phyloP scores from a whole-genome alignment of 2,888 invertebrate genomes.

The Odontocolon sp. region DNA sequence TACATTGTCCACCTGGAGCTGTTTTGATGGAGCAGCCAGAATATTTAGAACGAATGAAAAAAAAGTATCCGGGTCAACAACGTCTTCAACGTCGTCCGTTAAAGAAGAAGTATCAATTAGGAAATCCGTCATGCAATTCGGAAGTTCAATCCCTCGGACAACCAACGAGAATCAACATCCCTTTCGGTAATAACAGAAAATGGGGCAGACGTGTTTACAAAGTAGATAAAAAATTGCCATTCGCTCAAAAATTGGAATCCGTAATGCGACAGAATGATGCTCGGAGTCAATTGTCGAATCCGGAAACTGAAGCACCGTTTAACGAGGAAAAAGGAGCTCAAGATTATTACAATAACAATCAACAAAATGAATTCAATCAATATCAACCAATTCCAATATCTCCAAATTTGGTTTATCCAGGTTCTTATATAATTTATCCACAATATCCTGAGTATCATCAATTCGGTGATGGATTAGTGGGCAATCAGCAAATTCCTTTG shows the following conservation, averaged over 20 bases:
- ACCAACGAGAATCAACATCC: slow-evolving; percentile 63
- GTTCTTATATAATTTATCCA: slow-evolving; percentile 3
- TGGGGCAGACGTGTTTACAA: slow-evolving; percentile 55
- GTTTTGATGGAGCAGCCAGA: neutral
- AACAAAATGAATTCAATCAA: neutral
- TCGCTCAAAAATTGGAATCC: neutral
- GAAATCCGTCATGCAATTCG: neutral
- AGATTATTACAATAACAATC: neutral
- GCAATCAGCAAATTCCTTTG: neutral
- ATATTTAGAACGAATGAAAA: neutral
- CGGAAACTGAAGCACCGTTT: neutral
- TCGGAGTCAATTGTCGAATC: neutral
- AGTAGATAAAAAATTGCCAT: slow-evolving; percentile 38
- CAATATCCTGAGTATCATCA: slow-evolving; percentile 9
- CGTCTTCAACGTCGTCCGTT: neutral
- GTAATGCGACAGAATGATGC: neutral
- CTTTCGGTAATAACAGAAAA: slow-evolving; percentile 59
- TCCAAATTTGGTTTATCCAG: neutral
- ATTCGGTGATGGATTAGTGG: neutral
- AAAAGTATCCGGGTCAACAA: neutral
- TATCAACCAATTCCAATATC: slow-evolving; percentile 10
- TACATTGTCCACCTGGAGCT: neutral
- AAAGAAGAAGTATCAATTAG: neutral
- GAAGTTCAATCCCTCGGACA: slow-evolving; percentile 8
- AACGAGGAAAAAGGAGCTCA: neutral